Percentiles rank a stretch among this genome's conserved stretches.
These are phyloP conservation scores for Aratinga solstitialis DNA, from an alignment of 2,797 vertebrate genomes.

Conservation along the genomic window DNA sequence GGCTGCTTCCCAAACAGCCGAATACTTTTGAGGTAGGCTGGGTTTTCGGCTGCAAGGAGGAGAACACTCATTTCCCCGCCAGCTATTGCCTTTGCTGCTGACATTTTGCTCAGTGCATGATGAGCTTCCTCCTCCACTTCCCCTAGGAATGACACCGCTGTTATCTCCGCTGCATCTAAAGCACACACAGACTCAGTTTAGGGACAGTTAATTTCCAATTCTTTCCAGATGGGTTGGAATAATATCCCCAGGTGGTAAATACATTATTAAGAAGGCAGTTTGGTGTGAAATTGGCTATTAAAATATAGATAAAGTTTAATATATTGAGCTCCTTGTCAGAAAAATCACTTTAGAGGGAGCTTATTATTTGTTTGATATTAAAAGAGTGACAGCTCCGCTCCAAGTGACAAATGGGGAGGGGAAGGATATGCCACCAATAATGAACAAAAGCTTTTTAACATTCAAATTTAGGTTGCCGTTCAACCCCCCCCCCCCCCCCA, in stretches of 20 bases:
- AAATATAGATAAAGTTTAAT: constrained; percentile 89
- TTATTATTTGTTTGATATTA: constrained; percentile 88
- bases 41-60: background rate
- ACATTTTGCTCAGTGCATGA: constrained; percentile 35
- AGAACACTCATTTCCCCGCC: background rate
- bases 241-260: constrained; percentile 86
- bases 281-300: constrained; percentile 89
- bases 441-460: constrained; percentile 84
- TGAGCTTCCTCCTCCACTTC: constrained; percentile 56
- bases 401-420: constrained; percentile 80
- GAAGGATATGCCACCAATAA: constrained; percentile 76
- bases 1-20: background rate
- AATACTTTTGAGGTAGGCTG: background rate
- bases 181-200: constrained; percentile 79
- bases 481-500: background rate
- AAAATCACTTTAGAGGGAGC: constrained; percentile 85
- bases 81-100: constrained; percentile 47
- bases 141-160: constrained; percentile 67
- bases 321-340: constrained; percentile 87
- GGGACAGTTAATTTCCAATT: constrained; percentile 86
- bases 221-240: constrained; percentile 87
- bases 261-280: constrained; percentile 88
- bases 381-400: constrained; percentile 83
- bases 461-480: constrained; percentile 79
- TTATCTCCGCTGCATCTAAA: constrained; percentile 76